Percentiles rank a stretch among this genome's conserved stretches.
These are phyloP conservation scores for Molossus molossus DNA, from an alignment of 2,797 vertebrate genomes.

Conservation along the genomic window DNA sequence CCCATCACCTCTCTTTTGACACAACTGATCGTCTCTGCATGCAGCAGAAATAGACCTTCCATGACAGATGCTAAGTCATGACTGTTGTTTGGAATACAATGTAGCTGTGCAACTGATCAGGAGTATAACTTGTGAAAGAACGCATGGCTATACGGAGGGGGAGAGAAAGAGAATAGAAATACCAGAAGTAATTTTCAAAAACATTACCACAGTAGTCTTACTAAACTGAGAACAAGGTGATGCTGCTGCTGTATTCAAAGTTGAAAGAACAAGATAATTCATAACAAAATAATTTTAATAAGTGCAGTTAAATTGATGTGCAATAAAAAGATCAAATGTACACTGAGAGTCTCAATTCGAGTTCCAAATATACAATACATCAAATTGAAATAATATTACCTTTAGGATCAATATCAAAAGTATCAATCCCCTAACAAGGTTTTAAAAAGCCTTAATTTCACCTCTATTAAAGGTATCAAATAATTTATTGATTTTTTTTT, in stretches of 20 bases:
- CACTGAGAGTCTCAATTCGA: background rate
- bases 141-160: background rate
- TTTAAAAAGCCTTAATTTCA: slow-evolving; percentile 51
- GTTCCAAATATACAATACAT: slow-evolving; percentile 53
- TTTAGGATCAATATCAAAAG: slow-evolving; percentile 38
- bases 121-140: background rate
- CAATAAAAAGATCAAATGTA: slow-evolving; percentile 50
- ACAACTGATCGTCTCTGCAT: background rate
- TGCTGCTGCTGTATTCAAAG: background rate
- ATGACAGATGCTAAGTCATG: background rate
- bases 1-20: background rate
- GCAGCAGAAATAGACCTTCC: background rate
- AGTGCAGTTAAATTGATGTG: background rate
- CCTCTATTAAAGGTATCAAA: slow-evolving; percentile 44
- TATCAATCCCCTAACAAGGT: background rate
- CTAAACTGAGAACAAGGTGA: background rate
- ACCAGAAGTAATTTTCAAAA: slow-evolving; percentile 12
- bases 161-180: background rate
- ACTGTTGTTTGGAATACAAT: background rate
- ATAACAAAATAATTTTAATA: slow-evolving; percentile 35
- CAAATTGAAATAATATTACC: slow-evolving; percentile 12
- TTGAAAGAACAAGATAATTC: background rate
- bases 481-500: slow-evolving; percentile 55
- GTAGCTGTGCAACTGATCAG: background rate
- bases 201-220: background rate